A percentile compares a stretch with the other conserved stretches of the same genome.
These are phyloP conservation scores for Hiodon alosoides DNA, from an alignment of 2,113 vertebrate genomes.

Conservation along the genomic window DNA sequence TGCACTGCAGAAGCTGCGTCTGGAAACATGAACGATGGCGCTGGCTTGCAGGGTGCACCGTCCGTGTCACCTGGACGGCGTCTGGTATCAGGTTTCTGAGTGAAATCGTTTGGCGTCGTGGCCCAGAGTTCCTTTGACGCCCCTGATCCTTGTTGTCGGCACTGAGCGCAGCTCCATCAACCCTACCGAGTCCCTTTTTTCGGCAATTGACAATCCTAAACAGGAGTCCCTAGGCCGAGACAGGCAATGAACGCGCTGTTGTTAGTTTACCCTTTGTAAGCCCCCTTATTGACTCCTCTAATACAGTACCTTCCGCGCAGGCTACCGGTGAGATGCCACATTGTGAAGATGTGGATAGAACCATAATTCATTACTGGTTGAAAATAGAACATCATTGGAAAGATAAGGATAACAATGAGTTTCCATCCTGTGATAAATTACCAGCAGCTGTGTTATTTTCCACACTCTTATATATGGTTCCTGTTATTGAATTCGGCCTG, in stretches of 20 bases:
- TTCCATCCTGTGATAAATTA: slow-evolving; percentile 81
- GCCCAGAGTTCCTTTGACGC: not conserved
- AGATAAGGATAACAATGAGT: slow-evolving; percentile 84
- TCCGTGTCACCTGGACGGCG: not conserved
- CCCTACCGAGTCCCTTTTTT: not conserved
- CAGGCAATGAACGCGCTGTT: slow-evolving; percentile 14
- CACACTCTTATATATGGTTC: slow-evolving; percentile 78
- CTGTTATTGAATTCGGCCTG: slow-evolving; percentile 86
- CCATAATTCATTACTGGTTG: slow-evolving; percentile 73
- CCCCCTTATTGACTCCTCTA: slow-evolving; percentile 50
- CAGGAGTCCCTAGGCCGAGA: slow-evolving; percentile 9
- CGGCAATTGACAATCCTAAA: slow-evolving; percentile 13
- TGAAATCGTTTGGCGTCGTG: not conserved
- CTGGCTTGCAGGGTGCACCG: not conserved
- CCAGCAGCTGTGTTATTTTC: slow-evolving; percentile 77
- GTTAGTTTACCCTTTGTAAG: slow-evolving; percentile 40
- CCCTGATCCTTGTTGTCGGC: not conserved
- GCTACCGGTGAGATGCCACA: slow-evolving; percentile 54
- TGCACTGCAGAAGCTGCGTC: not conserved
- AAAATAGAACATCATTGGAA: slow-evolving; percentile 76
- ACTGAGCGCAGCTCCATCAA: not conserved
- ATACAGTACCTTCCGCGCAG: slow-evolving; percentile 51
- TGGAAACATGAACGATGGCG: not conserved
- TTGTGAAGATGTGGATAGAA: slow-evolving; percentile 60
- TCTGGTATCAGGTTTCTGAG: not conserved